Evolutionary conservation across 2,113 vertebrate species (phyloP), one percentile per base, ranked within the genome.

Genomic region (Ivindomyrus marchei): DNA sequence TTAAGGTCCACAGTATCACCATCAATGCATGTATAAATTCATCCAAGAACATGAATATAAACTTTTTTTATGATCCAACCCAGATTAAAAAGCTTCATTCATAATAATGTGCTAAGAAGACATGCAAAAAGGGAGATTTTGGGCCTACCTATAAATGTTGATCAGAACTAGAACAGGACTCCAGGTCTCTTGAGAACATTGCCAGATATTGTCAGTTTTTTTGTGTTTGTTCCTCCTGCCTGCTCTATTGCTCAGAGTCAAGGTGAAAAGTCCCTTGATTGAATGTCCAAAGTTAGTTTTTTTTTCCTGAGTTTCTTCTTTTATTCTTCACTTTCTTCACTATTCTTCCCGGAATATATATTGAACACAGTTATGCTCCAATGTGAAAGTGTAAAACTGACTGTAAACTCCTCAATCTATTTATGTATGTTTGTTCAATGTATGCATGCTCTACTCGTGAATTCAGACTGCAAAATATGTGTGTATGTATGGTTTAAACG

Each of bases 141-240:
- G n/a, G 21, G 21, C 95, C 93, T 95, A 95, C 95, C 95, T 93
- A 93, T 89, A 88, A 91, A 91, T 88, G 91, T 66, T 89, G 92
- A 91, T 88, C 85, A 89, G 90, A 88, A 91, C 91, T 93, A 92
- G 93, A 93, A 93, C 94, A 93, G 92, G 90, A 92, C 92, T 93
- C 93, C 93, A 94, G 91, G 91, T 93, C 91, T 92, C 80, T 88
- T 88, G 80, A 90, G 85, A 92, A 86, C 89, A 42, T 93, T 92
- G 90, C 91, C 89, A 77, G 85, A 88, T 88, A 50, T 2, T 66
- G 36, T 89, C 5, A n/a, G 31, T 58, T 89, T 47, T 89, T 85
- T 58, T 52, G 45, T 85, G 52, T 85, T 58, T 17, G 24, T 47
- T 89, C 89, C 27, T 47, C 47, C 46, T 77, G 42, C 47, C 66